Evolutionary conservation across 1,140 invertebrate species (phyloP).

Genomic region (Calosoma granatense): DNA sequence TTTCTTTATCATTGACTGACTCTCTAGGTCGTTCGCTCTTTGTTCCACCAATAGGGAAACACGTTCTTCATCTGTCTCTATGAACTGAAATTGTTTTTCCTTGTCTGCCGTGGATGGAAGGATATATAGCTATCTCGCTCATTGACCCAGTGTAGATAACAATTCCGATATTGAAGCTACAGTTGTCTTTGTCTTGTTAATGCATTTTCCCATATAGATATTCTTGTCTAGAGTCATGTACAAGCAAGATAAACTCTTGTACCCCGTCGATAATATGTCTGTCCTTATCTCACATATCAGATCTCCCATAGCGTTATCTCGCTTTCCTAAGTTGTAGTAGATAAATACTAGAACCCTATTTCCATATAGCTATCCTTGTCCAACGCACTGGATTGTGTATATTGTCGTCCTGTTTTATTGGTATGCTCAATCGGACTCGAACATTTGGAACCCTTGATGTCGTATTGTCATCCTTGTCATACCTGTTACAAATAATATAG

Average conservation of each 20-base stretch:
- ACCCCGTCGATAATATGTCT: neutral
- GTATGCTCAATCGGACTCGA: too few relatives aligned
- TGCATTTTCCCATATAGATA: too few relatives aligned
- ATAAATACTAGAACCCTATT: too few relatives aligned
- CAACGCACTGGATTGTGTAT: neutral
- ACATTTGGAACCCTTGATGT: too few relatives aligned
- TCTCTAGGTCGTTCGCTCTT: too few relatives aligned
- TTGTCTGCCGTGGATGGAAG: neutral
- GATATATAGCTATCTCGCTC: neutral
- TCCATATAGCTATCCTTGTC: neutral
- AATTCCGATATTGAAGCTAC: neutral
- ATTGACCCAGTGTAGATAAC: neutral
- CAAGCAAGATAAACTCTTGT: neutral
- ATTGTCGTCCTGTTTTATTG: too few relatives aligned
- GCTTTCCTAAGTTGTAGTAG: too few relatives aligned
- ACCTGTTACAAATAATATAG: too few relatives aligned
- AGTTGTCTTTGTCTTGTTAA: neutral
- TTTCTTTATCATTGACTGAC: too few relatives aligned
- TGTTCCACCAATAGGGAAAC: too few relatives aligned
- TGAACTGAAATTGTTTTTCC: neutral
- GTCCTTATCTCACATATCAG: neutral
- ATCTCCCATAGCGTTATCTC: neutral
- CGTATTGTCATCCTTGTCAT: too few relatives aligned
- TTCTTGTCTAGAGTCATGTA: too few relatives aligned
- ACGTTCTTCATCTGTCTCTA: neutral